These are phyloP conservation scores for Carcina quercana DNA, from an alignment of 2,888 invertebrate species.

Conservation along the genomic window DNA sequence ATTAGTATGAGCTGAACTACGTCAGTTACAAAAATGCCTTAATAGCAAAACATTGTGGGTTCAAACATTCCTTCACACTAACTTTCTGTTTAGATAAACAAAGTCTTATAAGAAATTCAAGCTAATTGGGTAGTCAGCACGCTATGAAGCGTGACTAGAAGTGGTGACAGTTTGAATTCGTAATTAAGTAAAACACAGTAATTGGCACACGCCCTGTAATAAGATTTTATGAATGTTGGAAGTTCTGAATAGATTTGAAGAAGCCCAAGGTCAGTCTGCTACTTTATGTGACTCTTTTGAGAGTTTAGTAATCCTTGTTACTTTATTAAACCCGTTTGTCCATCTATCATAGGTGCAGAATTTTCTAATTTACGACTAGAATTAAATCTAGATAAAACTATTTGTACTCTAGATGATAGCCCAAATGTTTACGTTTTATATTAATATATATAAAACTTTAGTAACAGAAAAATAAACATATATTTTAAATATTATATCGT, in stretches of 20 bases:
- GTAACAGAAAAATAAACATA: too few relatives aligned
- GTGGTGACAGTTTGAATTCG: slow-evolving; percentile 49
- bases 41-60: neutral
- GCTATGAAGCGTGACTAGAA: slow-evolving; percentile 42
- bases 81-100: neutral
- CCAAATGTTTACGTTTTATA: too few relatives aligned
- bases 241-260: neutral
- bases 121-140: slow-evolving; percentile 46
- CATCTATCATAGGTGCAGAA: too few relatives aligned
- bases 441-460: too few relatives aligned
- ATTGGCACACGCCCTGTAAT: slow-evolving; percentile 22
- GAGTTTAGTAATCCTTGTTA: too few relatives aligned
- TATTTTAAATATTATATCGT: too few relatives aligned
- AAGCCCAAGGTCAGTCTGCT: neutral
- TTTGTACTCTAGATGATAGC: too few relatives aligned
- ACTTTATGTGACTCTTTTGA: too few relatives aligned
- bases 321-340: too few relatives aligned
- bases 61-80: neutral
- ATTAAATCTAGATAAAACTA: too few relatives aligned
- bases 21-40: neutral
- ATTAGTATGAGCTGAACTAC: too few relatives aligned
- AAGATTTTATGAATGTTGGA: neutral
- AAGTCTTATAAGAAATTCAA: slow-evolving; percentile 35
- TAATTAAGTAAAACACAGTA: slow-evolving; percentile 46
- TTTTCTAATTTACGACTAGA: too few relatives aligned